Base-by-base conservation (phyloP, 1,140 invertebrate genomes). In the Trichonephila clavipes region DNA sequence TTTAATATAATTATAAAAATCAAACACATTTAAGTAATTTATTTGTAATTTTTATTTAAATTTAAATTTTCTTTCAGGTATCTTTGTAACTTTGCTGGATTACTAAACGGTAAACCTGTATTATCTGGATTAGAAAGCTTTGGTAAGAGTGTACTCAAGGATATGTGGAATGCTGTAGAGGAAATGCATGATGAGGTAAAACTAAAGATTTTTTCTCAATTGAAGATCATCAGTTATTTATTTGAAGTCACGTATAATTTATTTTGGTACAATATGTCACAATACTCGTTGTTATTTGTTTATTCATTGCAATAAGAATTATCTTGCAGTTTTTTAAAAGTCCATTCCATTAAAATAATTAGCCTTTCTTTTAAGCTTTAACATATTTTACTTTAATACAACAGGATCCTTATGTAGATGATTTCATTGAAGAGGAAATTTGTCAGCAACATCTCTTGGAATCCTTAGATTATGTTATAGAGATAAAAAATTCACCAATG, bases 71-170 rank as follows among this genome's bases (percentile, higher is more conserved):
- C 28, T 94, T 95, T n/a, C 90, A 96, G 96, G 34, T 96, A 96
- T 95, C 95, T 95, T 1, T 96, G 95, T 95, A 82, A 94, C 2
- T 96, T 96, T 95, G 96, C 95, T 86, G 96, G 96, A 21, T 94
- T 95, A n/a, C 95, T 95, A 12, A 95, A 95, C 77, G 95, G 94
- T 0, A 95, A 95, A 92, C 95, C 96, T 12, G 94, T 96, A 77
- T 95, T 96, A 16, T 94, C 95, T 16, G 95, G 95, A 44, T 95
- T 96, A n/a, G 95, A 96, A 61, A 82, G 95, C 28, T 96, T 96
- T 95, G 96, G 95, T 16, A 86, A 95, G 44, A 92, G 95, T 88
- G 95, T 96, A 10, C 94, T 96, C 24, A 95, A 96, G 88, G 95
- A 95, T 92, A 93, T 96, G 58, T 96, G 95, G 95, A 95, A 95